Evolutionary conservation across 2,797 vertebrate genomes (phyloP).

Genomic region (Margarornis squamiger): DNA sequence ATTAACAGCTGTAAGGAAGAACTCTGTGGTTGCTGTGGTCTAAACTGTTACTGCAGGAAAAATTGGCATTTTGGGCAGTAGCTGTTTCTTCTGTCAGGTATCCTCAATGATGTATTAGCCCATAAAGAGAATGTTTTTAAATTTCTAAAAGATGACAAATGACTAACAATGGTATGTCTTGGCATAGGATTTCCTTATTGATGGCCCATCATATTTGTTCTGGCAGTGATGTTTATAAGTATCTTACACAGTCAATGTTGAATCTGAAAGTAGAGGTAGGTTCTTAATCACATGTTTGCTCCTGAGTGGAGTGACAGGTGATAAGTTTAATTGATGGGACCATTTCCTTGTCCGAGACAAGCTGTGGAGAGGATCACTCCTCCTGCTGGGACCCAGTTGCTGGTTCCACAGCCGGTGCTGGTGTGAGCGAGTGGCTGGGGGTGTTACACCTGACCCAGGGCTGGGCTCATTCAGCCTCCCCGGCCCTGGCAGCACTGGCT

Average conservation of each 20-base stretch:
- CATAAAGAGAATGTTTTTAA: background rate
- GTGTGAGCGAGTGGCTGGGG: rapidly evolving
- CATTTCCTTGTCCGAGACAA: background rate
- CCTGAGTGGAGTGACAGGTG: background rate
- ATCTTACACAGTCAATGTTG: rapidly evolving
- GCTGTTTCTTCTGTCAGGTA: background rate
- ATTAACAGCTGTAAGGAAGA: background rate
- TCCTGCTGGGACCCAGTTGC: background rate
- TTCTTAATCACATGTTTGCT: background rate
- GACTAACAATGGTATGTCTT: background rate
- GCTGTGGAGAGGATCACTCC: background rate
- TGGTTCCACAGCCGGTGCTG: background rate
- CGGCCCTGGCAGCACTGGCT: background rate
- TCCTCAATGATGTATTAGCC: background rate
- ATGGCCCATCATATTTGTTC: background rate
- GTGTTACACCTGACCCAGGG: background rate
- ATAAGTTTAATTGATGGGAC: background rate
- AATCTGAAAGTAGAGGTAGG: background rate
- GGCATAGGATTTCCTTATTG: background rate
- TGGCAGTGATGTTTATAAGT: background rate
- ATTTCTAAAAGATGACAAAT: background rate
- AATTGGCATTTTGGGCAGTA: background rate
- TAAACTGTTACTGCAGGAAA: background rate
- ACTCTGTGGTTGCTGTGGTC: background rate
- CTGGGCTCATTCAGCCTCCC: background rate